Evolutionary conservation across 2,797 vertebrate genomes (phyloP).

Genomic region (Euphonia xanthogaster): DNA sequence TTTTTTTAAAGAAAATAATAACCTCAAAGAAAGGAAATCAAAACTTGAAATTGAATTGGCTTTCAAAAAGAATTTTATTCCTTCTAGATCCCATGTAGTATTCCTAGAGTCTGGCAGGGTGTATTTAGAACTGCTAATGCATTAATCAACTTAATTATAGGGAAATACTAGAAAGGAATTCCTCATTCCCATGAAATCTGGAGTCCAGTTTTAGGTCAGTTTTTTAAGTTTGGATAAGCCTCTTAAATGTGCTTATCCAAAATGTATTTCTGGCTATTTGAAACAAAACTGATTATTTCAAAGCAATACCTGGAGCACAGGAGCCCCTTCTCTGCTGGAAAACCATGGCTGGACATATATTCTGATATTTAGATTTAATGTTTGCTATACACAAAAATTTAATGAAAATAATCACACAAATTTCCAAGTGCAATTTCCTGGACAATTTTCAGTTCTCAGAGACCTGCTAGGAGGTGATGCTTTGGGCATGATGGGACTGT

Average conservation of each 20-base stretch:
- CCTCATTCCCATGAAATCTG: background rate
- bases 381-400: background rate
- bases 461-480: background rate
- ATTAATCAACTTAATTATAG: background rate
- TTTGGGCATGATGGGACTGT: background rate
- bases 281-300: background rate
- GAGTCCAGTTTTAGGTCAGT: background rate
- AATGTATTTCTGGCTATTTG: background rate
- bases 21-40: background rate
- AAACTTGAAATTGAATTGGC: background rate
- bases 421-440: background rate
- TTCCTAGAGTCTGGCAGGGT: background rate
- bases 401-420: background rate
- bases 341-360: background rate
- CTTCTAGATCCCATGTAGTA: background rate
- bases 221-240: background rate
- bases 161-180: background rate
- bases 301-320: background rate
- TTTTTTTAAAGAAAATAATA: constrained; percentile 41
- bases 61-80: background rate
- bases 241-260: background rate
- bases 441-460: background rate
- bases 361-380: background rate
- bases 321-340: background rate
- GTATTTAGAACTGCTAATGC: background rate